Evolutionary conservation across 30 jellyfish, hydroid and myxozoan species (phyloP).

Genomic region (Hydra vulgaris): DNA sequence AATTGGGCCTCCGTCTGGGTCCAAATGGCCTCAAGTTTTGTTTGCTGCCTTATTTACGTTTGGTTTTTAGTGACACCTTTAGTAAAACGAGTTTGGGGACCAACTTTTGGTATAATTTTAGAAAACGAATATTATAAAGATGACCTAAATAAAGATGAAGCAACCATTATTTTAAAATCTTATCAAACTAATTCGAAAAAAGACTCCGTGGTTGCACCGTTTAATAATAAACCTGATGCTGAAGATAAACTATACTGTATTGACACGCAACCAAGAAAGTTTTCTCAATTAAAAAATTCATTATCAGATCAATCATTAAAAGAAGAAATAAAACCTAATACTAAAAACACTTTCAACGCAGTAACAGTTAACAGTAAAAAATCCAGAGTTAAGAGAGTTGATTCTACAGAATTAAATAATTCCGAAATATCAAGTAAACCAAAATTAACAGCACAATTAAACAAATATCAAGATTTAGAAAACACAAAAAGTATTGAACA

Average conservation of each 20-base stretch:
- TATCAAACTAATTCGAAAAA: not conserved
- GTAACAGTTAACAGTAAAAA: not conserved
- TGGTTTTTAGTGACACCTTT: conserved; percentile 93
- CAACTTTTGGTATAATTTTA: conserved; percentile 56
- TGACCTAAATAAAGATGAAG: not conserved
- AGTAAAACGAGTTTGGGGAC: conserved; percentile 79
- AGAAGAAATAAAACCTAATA: not conserved
- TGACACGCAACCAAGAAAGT: not conserved
- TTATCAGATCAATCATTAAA: not conserved
- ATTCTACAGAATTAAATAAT: not conserved
- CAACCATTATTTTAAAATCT: not conserved
- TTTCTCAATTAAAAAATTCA: not conserved
- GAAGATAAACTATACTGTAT: not conserved
- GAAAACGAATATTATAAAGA: conserved; percentile 19
- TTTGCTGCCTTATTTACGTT: conserved; percentile 53
- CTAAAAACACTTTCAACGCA: not conserved
- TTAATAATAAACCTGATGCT: not conserved
- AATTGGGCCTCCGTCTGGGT: conserved; percentile 99
- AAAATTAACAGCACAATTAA: not conserved
- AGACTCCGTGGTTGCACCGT: not conserved
- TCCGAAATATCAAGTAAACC: not conserved
- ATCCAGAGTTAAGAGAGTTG: not conserved
- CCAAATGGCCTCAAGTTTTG: conserved; percentile 98
- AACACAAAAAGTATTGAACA: no score
- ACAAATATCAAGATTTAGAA: not conserved